A percentile compares a stretch with the other conserved stretches of the same genome.
These are phyloP conservation scores for Lithobius niger DNA, from an alignment of 1,140 invertebrate species.

Conservation along the genomic window DNA sequence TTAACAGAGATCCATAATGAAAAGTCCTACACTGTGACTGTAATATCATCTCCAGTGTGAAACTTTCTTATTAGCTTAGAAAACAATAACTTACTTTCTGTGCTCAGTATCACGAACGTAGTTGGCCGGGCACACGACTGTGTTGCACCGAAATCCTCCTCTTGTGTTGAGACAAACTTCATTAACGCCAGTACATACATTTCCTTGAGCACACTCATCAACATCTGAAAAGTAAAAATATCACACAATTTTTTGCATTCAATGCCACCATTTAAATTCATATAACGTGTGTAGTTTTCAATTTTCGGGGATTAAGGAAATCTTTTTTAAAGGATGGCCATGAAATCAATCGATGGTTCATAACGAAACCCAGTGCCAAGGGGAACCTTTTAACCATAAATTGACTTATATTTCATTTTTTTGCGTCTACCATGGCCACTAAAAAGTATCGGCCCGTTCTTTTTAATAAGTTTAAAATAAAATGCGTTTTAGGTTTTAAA, in stretches of 20 bases:
- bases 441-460: no score
- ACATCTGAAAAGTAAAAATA: conserved; percentile 47
- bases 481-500: no score
- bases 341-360: no score
- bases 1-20: neutral
- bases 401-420: no score
- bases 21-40: neutral
- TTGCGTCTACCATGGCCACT: no score
- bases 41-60: neutral
- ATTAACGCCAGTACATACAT: conserved; percentile 45
- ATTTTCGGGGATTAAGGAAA: no score
- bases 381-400: no score
- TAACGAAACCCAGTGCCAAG: no score
- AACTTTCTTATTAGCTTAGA: neutral
- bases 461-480: no score
- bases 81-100: conserved; percentile 48
- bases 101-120: conserved; percentile 56
- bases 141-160: conserved; percentile 74
- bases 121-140: conserved; percentile 64
- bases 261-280: no score
- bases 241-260: conserved; percentile 2
- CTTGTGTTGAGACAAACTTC: conserved; percentile 81
- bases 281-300: no score
- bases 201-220: conserved; percentile 62
- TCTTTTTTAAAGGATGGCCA: no score